Percentiles rank a stretch among this genome's conserved stretches.
Conservation (phyloP, 2,888 invertebrate genomes). For the Nasonia oneida region DNA sequence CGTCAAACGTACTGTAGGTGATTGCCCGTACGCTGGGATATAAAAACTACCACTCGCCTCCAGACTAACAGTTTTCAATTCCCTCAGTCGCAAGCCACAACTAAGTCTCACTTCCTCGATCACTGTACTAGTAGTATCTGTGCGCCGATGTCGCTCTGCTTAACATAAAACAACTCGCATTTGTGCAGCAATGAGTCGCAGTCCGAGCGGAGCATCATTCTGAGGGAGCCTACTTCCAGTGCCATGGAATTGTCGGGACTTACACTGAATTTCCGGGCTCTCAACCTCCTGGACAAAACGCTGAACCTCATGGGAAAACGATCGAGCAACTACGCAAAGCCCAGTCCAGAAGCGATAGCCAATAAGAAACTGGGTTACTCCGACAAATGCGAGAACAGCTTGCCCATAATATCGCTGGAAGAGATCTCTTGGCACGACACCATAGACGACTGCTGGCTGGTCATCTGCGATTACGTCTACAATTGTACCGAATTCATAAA, state of each 20-base stretch:
- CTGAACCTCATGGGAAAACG: background rate
- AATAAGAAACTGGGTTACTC: background rate
- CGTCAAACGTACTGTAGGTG: background rate
- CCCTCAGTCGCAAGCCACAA: constrained; percentile 4
- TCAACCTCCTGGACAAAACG: constrained; percentile 42
- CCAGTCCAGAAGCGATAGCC: constrained; percentile 20
- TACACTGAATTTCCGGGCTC: constrained; percentile 14
- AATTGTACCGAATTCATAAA: constrained; percentile 88
- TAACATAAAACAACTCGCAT: constrained; percentile 28
- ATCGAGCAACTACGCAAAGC: background rate
- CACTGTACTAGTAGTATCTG: background rate
- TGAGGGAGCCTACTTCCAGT: background rate
- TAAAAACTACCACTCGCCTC: constrained; percentile 42
- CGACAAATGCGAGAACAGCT: background rate
- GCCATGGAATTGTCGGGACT: constrained; percentile 43
- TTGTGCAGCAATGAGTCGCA: constrained; percentile 30
- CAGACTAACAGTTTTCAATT: constrained; percentile 20
- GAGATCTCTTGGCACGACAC: constrained; percentile 89
- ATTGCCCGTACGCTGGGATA: background rate
- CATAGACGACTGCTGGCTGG: constrained; percentile 89
- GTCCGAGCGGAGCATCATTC: background rate
- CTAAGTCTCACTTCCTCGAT: background rate
- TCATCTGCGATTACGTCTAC: constrained; percentile 93
- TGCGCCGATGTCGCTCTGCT: constrained; percentile 8
- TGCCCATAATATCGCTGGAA: constrained; percentile 83